These are phyloP conservation scores for Dallia pectoralis DNA, from an alignment of 2,797 vertebrate genomes.

Conservation along the genomic window DNA sequence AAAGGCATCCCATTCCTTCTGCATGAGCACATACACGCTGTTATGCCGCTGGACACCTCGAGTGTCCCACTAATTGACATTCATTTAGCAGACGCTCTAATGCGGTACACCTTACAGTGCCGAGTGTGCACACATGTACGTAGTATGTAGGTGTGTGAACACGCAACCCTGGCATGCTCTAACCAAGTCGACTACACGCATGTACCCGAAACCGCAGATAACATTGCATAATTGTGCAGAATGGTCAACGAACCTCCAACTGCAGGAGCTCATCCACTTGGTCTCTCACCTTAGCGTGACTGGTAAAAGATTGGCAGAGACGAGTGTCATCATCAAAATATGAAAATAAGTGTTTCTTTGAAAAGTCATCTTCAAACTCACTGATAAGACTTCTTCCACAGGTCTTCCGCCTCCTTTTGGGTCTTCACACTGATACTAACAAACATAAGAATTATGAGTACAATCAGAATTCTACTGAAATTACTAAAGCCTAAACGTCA, in stretches of 20 bases:
- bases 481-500: background rate
- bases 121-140: no score
- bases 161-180: no score
- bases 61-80: background rate
- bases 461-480: background rate
- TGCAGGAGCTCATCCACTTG: conserved; percentile 64
- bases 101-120: no score
- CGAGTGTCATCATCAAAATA: background rate
- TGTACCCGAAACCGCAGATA: background rate
- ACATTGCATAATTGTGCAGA: background rate
- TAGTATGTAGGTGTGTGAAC: no score
- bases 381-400: conserved; percentile 69
- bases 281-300: conserved; percentile 56
- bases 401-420: conserved; percentile 63
- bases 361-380: conserved; percentile 44
- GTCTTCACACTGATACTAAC: conserved; percentile 67
- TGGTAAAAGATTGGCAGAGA: conserved; percentile 33
- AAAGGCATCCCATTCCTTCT: conserved; percentile 76
- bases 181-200: background rate
- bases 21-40: background rate
- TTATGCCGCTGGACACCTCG: background rate
- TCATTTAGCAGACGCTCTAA: no score
- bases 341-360: background rate
- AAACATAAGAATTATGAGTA: background rate
- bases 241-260: conserved; percentile 61